Evolutionary conservation across 2,888 invertebrate genomes (phyloP).

Genomic region (Anthophora plumipes): DNA sequence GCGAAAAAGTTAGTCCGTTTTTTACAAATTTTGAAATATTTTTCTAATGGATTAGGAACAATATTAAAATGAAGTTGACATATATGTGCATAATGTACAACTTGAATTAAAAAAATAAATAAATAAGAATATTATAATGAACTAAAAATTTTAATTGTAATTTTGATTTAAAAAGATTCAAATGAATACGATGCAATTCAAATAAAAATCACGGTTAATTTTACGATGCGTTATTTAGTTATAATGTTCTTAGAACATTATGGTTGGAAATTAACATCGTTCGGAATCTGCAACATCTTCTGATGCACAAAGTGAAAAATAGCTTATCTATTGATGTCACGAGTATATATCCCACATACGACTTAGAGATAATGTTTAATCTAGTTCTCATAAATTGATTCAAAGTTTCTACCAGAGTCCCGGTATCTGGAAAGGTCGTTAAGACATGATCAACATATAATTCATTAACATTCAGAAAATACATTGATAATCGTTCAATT

Average conservation of each 20-base stretch:
- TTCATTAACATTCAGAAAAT: neutral
- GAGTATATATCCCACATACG: neutral
- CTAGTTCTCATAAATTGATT: slow-evolving; percentile 1
- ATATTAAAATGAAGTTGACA: too few relatives aligned
- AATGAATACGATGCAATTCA: neutral
- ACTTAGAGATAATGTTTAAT: slow-evolving; percentile 2
- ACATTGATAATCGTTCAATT: too few relatives aligned
- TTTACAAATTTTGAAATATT: neutral
- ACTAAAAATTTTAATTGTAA: neutral
- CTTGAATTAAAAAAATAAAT: neutral
- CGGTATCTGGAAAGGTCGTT: neutral
- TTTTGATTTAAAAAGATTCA: neutral
- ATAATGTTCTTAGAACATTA: neutral
- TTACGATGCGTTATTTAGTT: neutral
- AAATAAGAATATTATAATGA: neutral
- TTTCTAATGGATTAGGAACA: too few relatives aligned
- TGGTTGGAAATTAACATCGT: neutral
- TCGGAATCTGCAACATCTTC: neutral
- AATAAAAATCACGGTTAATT: neutral
- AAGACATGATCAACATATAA: neutral
- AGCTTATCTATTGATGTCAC: neutral
- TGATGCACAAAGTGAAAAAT: neutral
- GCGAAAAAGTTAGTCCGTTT: too few relatives aligned
- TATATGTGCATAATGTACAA: too few relatives aligned
- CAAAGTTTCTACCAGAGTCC: too few relatives aligned